Percentiles rank a stretch among this genome's conserved stretches.
Evolutionary conservation across 2,797 vertebrate genomes (phyloP).

Genomic region (Acestrorhynchus altus): DNA sequence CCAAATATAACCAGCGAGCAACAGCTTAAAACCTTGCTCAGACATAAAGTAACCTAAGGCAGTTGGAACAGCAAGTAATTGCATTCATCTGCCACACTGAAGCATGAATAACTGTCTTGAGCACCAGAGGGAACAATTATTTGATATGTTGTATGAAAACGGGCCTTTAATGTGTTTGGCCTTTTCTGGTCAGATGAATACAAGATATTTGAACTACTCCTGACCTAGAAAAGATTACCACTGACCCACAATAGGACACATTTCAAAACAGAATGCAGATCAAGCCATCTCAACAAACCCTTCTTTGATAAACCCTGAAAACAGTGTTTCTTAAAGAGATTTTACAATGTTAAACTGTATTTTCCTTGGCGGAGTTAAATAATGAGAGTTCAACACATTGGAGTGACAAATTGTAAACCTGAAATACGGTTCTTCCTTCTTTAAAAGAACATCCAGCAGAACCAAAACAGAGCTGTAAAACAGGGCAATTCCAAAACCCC

Average conservation of each 20-base stretch:
- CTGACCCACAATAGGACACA: background rate
- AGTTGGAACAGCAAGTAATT: conserved; percentile 3
- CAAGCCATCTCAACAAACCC: too few relatives aligned
- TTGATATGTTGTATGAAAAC: background rate
- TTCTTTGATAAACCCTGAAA: too few relatives aligned
- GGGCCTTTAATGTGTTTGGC: background rate
- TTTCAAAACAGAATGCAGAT: background rate
- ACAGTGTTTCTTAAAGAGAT: too few relatives aligned
- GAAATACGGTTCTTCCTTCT: too few relatives aligned
- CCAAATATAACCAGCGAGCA: conserved; percentile 3
- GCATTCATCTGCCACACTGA: background rate
- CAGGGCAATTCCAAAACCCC: too few relatives aligned
- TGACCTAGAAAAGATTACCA: background rate
- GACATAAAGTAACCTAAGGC: background rate
- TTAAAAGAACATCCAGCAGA: too few relatives aligned
- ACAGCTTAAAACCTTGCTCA: conserved; percentile 10
- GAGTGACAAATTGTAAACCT: too few relatives aligned
- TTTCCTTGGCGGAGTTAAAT: too few relatives aligned
- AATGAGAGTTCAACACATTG: too few relatives aligned
- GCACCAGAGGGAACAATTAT: background rate
- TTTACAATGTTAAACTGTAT: too few relatives aligned
- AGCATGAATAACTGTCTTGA: conserved; percentile 6
- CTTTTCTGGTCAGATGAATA: background rate
- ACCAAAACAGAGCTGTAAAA: too few relatives aligned
- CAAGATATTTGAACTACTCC: background rate